Evolutionary conservation across 1,140 invertebrate species (phyloP), one percentile per base, ranked within the genome.

Genomic region (Heliothis subflexa): DNA sequence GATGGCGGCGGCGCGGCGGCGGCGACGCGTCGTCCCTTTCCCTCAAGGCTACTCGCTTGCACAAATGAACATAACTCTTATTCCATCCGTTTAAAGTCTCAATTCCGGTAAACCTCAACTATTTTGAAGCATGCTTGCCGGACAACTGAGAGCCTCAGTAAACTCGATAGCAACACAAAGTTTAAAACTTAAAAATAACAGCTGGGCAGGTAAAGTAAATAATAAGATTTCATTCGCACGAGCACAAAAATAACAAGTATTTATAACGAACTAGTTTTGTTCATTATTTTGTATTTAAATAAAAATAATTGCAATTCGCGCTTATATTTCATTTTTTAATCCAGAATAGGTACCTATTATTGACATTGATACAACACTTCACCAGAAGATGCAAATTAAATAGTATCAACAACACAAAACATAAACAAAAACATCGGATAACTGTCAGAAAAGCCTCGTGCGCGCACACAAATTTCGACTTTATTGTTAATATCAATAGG

Each of bases 1-100:
- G 89, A 84, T 87, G 84, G 83, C 86, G 86, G 86, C 84, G 89
- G 85, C 88, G 88, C 87, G 85, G 86, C 89, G 88, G 79, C 86
- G 89, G 85, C 86, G 87, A 81, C 66, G 85, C 78, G 79, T 88
- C 91, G 90, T 91, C 89, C 91, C 91, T 91, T 93, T 93, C 89
- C 86, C 90, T 88, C 91, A 93, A 93, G 90, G 91, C 88, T 90
- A 88, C 73, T 9, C 45, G 18, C 18, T n/a, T 57, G 13, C 78
- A 68, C 82, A 83, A 45, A 55, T 84, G 47, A 91, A 80, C 82
- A 79, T 79, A 79, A 72, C 74, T 88, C 83, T 83, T 86, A 86
- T 55, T 12, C 10, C 28, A 16, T 11, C 61, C 11, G 2, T 3
- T 13, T 54, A 66, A 49, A 77, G 78, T 68, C 57, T 50, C 83